These are phyloP conservation scores for Chrysomela aeneicollis DNA, from an alignment of 2,888 invertebrate species.

Conservation along the genomic window DNA sequence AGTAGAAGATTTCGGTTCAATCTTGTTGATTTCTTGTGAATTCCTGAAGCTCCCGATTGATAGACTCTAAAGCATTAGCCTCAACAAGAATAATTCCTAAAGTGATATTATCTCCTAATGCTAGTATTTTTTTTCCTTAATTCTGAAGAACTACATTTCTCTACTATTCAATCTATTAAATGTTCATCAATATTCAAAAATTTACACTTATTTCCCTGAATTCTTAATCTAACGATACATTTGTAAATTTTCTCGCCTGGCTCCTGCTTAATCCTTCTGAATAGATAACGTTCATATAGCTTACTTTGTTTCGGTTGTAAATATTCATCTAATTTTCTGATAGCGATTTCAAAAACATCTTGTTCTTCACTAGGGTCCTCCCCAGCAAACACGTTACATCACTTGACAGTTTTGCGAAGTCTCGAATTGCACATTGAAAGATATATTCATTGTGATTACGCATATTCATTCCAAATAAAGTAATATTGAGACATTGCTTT, in stretches of 20 bases:
- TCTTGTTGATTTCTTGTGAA: not conserved
- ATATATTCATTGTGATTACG: too few relatives aligned
- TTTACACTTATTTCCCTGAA: conserved; percentile 34
- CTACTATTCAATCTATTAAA: conserved; percentile 46
- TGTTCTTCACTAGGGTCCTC: too few relatives aligned
- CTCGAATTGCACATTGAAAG: too few relatives aligned
- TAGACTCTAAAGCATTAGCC: conserved; percentile 38
- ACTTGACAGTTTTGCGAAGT: too few relatives aligned
- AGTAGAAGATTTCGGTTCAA: too few relatives aligned
- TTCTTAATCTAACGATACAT: conserved; percentile 44
- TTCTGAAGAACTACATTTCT: conserved; percentile 42
- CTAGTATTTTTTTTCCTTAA: conserved; percentile 39
- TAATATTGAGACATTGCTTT: too few relatives aligned
- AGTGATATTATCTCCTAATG: conserved; percentile 34
- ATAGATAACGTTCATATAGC: conserved; percentile 46
- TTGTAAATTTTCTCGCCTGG: conserved; percentile 48
- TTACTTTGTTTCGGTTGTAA: conserved; percentile 45
- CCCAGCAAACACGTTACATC: too few relatives aligned
- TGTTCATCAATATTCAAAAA: conserved; percentile 36
- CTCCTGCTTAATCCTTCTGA: conserved; percentile 23
- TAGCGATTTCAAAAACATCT: conserved; percentile 21
- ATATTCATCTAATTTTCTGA: conserved; percentile 41
- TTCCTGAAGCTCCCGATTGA: not conserved
- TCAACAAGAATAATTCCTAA: conserved; percentile 32
- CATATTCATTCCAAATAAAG: too few relatives aligned